Base-by-base conservation (phyloP, 2,797 vertebrate genomes). In the Xiphophorus birchmanni region DNA sequence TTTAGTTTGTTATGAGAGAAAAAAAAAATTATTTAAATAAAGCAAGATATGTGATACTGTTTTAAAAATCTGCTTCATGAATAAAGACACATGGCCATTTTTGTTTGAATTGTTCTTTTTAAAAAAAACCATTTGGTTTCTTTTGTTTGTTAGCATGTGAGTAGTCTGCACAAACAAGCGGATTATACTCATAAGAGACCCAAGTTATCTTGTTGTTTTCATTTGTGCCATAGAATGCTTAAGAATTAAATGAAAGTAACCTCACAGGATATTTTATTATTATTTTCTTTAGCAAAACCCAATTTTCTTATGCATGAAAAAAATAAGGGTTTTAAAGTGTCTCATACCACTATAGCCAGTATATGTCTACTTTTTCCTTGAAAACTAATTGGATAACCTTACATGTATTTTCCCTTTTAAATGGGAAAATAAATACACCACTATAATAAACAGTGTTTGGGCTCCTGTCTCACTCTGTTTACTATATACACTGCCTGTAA, bases 301-400 rank as follows among this genome's bases (percentile, higher is more conserved):
- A n/a, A 78, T 78, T 40, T 72, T n/a, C 37, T 58, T 50, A 35
- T 40, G 29, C 56, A 86, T 78, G 47, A n/a, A 18, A 2, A 12
- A 77, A 74, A 44, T 12, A 1, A 44, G 56, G 42, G 78, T 78
- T 52, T 56, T 58, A 47, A 75, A 71, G 48, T 42, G 29, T 42
- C 15, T 18, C 23, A 67, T 56, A 35, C 74, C 32, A 58, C 69
- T 13, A 18, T 73, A n/a, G n/a, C n/a, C 21, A 67, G 54, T 10
- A 47, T 42, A 45, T 50, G 32, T 32, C 74, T 11, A 40, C 13
- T 74, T 29, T 48, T 47, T 78, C 32, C 35, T 80, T 26, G 52
- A 81, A 76, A 42, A 21, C 48, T 69, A 5, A 17, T 77, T 23
- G 69, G 73, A 60, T 54, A 77, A 79, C n/a, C 44, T 60, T 9